Base-by-base conservation (phyloP, 2,113 vertebrate genomes). In the Serilophus lunatus region DNA sequence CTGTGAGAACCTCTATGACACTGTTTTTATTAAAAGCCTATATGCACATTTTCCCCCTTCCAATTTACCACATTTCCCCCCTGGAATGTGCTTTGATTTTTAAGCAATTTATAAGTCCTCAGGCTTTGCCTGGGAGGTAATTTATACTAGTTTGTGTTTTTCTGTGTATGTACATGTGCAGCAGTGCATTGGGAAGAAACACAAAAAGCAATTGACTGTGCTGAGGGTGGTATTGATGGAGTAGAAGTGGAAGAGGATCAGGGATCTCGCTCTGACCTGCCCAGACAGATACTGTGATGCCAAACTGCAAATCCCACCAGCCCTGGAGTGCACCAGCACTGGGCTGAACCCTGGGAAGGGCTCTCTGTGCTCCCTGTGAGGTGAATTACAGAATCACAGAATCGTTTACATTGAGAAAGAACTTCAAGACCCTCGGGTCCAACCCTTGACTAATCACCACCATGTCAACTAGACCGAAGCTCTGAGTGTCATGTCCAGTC, bases 51-150 rank as follows among this genome's bases (percentile, higher is more conserved):
- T 93, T n/a, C 0, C 82, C 70, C 79, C 31, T 91, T 83, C 84
- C 77, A 74, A 91, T 92, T 92, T 79, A 23, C 66, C 0, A 3
- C 28, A 6, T 93, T 95, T 72, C 53, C 85, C 92, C 86, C 66
- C 10, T 14, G 59, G 77, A 95, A 91, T 25, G 63, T 42, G 82
- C 88, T 94, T 95, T 95, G 88, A 93, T 95, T 94, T 97, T 88
- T 93, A 91, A 91, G 97, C 76, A 29, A 51, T 83, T 94, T 74
- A 2, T 6, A 54, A 97, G 91, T 78, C 92, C 85, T 92, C 69
- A 54, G 88, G 94, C 92, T 94, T 86, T 80, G 83, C 92, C 88
- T 74, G 61, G 86, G 51, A 96, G 94, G 92, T 89, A 66, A 95
- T 95, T 96, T 75, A 82, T 72, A 29, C 77, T 12, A 3, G 56